phyloP scores from a whole-genome alignment of 1,140 invertebrate species.

The Zaprionus africanus region DNA sequence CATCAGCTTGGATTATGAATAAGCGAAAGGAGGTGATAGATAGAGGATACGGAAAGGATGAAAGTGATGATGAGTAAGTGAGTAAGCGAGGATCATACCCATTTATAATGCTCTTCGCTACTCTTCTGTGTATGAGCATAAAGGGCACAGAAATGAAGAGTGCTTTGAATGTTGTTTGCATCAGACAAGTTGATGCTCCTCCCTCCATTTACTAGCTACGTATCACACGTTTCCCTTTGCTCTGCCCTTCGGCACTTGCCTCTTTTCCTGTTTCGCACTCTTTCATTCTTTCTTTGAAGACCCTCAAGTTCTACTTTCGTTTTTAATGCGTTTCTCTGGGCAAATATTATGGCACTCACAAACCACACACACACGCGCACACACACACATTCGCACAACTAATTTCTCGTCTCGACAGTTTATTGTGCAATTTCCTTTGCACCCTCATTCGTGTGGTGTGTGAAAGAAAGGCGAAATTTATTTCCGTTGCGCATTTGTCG shows the following conservation, averaged over 20 bases:
- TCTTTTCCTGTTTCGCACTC: background rate
- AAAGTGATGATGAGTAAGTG: background rate
- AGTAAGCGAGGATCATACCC: too few species aligned
- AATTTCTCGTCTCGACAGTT: conserved; percentile 79
- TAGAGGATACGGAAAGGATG: background rate
- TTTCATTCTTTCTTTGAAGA: conserved; percentile 13
- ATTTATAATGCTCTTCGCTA: too few species aligned
- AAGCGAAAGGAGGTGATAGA: background rate
- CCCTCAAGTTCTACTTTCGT: conserved; percentile 38
- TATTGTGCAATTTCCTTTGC: conserved; percentile 78
- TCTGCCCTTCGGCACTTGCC: background rate
- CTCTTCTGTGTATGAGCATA: too few species aligned
- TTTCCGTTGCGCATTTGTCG: conserved; percentile 57
- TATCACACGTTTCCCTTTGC: background rate
- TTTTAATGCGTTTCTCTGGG: conserved; percentile 38
- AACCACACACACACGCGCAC: conserved; percentile 30
- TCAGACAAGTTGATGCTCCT: background rate
- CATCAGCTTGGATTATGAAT: too few species aligned
- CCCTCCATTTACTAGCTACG: background rate
- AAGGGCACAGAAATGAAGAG: background rate
- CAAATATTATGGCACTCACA: conserved; percentile 20
- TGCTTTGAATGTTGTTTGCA: background rate
- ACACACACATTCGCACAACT: conserved; percentile 53
- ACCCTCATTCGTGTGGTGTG: conserved; percentile 5
- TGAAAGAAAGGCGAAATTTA: conserved; percentile 33